Evolutionary conservation across 2,113 vertebrate species (phyloP).

Genomic region (Poeciliopsis retropinna): DNA sequence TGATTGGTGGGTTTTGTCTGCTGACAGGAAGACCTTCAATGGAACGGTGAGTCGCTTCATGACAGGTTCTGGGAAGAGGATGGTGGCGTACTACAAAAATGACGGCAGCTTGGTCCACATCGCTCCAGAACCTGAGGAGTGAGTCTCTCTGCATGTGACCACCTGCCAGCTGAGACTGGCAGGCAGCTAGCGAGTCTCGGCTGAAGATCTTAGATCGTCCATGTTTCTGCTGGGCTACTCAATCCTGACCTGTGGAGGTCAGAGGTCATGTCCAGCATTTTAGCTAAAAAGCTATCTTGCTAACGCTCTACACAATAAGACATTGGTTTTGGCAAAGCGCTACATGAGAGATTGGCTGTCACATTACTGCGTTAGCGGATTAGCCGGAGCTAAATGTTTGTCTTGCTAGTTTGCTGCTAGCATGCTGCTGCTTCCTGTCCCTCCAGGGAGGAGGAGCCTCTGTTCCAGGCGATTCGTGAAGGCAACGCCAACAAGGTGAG

Average conservation of each 20-base stretch:
- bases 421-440: not conserved
- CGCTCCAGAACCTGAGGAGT: constrained; percentile 80
- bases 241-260: too few species aligned
- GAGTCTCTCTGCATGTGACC: constrained; percentile 69
- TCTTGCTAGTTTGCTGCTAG: too few species aligned
- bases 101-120: constrained; percentile 77
- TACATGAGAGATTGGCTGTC: too few species aligned
- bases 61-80: constrained; percentile 76
- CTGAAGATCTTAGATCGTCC: not conserved
- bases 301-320: too few species aligned
- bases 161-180: too few species aligned
- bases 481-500: constrained; percentile 76
- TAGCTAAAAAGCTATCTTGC: too few species aligned
- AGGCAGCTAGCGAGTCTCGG: too few species aligned
- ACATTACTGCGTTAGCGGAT: too few species aligned
- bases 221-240: too few species aligned
- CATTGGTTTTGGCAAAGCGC: too few species aligned
- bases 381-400: too few species aligned
- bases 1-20: constrained; percentile 17
- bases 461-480: constrained; percentile 64
- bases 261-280: too few species aligned
- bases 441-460: constrained; percentile 72
- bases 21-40: constrained; percentile 53
- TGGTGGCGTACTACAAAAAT: constrained; percentile 82
- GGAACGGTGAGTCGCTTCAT: constrained; percentile 69